phyloP scores from a whole-genome alignment of 2,888 invertebrate species.

The Gasteruption jaculator region DNA sequence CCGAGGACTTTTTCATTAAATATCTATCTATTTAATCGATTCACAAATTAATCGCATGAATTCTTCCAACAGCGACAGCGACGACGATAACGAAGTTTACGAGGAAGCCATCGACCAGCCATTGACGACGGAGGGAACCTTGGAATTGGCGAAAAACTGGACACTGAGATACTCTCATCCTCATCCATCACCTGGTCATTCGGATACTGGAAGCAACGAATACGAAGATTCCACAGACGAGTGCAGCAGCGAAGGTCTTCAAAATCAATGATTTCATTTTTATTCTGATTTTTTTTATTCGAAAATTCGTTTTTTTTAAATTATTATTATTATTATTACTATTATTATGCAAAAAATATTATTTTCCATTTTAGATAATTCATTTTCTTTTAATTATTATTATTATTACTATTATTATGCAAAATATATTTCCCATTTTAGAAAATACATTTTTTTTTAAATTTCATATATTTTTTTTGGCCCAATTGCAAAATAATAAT shows the following conservation, averaged over 20 bases:
- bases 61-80: conserved; percentile 59
- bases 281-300: too few relatives aligned
- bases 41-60: too few relatives aligned
- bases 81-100: conserved; percentile 64
- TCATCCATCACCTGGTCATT: conserved; percentile 40
- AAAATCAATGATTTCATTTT: neutral
- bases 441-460: conserved; percentile 8
- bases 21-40: neutral
- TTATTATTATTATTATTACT: too few relatives aligned
- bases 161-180: conserved; percentile 57
- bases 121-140: conserved; percentile 63
- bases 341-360: too few relatives aligned
- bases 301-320: too few relatives aligned
- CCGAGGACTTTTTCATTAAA: too few relatives aligned
- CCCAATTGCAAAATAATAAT: neutral
- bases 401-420: too few relatives aligned
- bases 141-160: conserved; percentile 67
- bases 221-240: conserved; percentile 52
- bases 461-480: conserved; percentile 14
- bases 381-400: too few relatives aligned
- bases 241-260: conserved; percentile 47
- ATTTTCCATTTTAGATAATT: too few relatives aligned
- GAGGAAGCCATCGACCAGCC: conserved; percentile 67
- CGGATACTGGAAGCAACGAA: conserved; percentile 54
- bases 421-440: conserved; percentile 2